Percentiles rank a stretch among this genome's conserved stretches.
phyloP scores from a whole-genome alignment of 2,797 vertebrate genomes.

The Macrochelys suwanniensis region DNA sequence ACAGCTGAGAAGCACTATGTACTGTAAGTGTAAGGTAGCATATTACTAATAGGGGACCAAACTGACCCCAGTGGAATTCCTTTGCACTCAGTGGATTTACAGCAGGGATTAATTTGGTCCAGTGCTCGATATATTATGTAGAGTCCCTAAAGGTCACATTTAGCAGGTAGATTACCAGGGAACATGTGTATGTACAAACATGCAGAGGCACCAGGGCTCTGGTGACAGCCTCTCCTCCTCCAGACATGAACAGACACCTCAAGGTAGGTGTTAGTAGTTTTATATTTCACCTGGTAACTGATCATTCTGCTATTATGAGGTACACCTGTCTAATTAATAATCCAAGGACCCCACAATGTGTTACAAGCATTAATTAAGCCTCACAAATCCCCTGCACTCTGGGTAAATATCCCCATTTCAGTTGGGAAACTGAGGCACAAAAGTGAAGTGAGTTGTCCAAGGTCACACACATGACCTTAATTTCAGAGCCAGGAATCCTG shows the following conservation, averaged over 20 bases:
- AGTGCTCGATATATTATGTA: not conserved
- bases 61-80: not conserved
- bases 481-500: not conserved
- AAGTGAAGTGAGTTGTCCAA: not conserved
- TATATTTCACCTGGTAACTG: not conserved
- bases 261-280: not conserved
- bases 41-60: not conserved
- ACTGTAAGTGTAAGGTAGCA: not conserved
- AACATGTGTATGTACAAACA: not conserved
- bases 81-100: conserved; percentile 3
- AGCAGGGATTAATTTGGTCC: not conserved
- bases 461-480: not conserved
- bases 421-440: not conserved
- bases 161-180: not conserved
- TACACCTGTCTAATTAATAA: not conserved
- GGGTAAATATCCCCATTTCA: not conserved
- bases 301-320: not conserved
- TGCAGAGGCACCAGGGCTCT: not conserved
- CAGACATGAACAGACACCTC: not conserved
- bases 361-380: not conserved
- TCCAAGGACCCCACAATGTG: not conserved
- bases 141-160: not conserved
- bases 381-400: not conserved
- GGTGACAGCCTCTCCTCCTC: not conserved
- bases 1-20: not conserved